Evolutionary conservation across 2,113 vertebrate genomes (phyloP).

Genomic region (Spheniscus mendiculus): DNA sequence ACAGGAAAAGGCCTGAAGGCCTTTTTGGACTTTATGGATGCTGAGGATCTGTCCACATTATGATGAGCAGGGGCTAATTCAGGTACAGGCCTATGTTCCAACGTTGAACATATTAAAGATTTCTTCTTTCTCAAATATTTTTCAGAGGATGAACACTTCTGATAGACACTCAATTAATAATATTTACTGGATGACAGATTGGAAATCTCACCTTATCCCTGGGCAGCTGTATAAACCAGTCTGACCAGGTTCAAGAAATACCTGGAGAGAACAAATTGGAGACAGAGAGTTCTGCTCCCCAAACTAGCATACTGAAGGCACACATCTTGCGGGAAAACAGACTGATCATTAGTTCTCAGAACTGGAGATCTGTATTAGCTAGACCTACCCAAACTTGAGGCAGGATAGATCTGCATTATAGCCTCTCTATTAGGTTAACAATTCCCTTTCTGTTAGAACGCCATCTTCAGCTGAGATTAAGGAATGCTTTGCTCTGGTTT

Average conservation of each 20-base stretch:
- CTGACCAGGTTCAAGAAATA: not conserved
- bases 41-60: not conserved
- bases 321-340: not conserved
- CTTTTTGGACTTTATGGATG: not conserved
- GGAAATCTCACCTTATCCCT: not conserved
- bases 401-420: not conserved
- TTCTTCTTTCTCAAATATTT: not conserved
- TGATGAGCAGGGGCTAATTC: not conserved
- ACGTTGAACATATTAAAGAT: not conserved
- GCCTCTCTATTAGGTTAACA: not conserved
- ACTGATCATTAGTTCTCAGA: not conserved
- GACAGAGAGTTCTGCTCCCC: not conserved
- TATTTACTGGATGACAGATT: not conserved
- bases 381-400: not conserved
- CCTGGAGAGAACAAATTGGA: not conserved
- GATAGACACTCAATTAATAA: not conserved
- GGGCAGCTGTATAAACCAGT: not conserved
- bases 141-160: not conserved
- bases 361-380: not conserved
- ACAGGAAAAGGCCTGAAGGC: not conserved
- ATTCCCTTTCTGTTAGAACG: not conserved
- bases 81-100: not conserved
- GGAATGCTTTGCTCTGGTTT: not conserved
- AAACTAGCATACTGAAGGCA: not conserved
- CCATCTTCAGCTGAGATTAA: not conserved